phyloP scores from a whole-genome alignment of 2,797 vertebrate species.

The Lacerta agilis region DNA sequence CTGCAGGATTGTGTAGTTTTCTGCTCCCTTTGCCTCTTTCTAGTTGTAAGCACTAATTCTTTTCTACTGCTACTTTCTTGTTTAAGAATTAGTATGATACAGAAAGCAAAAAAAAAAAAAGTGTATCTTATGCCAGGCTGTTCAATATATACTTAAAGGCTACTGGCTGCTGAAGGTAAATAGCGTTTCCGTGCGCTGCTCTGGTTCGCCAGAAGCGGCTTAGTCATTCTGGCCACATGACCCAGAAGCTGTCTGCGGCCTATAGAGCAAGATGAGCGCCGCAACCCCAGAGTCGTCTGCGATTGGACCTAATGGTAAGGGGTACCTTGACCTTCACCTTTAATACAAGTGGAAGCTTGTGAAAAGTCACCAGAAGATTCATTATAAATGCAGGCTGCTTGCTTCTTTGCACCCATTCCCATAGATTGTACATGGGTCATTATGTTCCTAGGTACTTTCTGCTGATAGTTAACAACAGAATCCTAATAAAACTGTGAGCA shows the following conservation, averaged over 20 bases:
- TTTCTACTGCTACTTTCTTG: not conserved
- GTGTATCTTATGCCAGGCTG: not conserved
- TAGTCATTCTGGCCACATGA: too few species aligned
- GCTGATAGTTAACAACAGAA: not conserved
- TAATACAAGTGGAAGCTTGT: not conserved
- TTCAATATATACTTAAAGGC: not conserved
- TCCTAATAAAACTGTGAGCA: not conserved
- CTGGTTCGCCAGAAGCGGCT: too few species aligned
- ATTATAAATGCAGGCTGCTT: not conserved
- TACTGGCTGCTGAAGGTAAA: too few species aligned
- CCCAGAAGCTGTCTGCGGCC: too few species aligned
- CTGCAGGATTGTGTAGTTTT: not conserved
- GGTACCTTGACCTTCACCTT: too few species aligned
- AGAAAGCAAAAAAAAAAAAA: not conserved
- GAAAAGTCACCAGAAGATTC: not conserved
- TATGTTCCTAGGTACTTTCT: not conserved
- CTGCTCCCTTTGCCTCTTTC: not conserved
- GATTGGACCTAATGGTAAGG: too few species aligned
- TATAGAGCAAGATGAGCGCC: too few species aligned
- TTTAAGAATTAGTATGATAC: not conserved
- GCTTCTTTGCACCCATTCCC: not conserved
- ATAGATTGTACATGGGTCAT: not conserved
- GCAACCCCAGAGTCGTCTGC: too few species aligned
- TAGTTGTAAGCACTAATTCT: not conserved
- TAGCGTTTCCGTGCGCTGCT: too few species aligned